Conservation (phyloP, 2,113 vertebrate genomes). For the Salvelinus namaycush region DNA sequence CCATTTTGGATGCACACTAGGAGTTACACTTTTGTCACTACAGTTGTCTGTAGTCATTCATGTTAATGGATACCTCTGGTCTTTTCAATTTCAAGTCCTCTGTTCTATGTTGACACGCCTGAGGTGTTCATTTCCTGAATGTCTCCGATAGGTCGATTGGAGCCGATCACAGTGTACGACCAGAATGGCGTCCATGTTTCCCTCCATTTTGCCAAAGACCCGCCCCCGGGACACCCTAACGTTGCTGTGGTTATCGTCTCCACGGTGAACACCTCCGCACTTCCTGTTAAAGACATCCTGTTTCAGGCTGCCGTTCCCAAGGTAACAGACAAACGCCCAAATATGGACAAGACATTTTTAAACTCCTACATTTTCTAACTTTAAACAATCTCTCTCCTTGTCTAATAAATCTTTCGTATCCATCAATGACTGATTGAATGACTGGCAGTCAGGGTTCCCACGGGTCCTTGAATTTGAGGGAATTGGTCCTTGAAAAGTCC, state of each 20-base stretch:
- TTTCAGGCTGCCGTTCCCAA: conserved; percentile 88
- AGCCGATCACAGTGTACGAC: conserved; percentile 77
- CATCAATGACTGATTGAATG: background rate
- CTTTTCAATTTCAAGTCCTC: no score
- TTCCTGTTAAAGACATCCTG: conserved; percentile 73
- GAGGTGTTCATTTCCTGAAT: background rate
- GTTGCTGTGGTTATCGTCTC: conserved; percentile 83
- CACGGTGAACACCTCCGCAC: conserved; percentile 82
- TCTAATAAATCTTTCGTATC: background rate
- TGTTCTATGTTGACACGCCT: no score
- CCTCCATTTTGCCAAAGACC: conserved; percentile 81
- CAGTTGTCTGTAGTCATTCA: no score
- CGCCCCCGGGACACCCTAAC: conserved; percentile 61
- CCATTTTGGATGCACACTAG: no score
- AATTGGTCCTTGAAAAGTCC: no score
- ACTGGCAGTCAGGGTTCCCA: no score
- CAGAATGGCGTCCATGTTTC: conserved; percentile 78
- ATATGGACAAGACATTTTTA: background rate
- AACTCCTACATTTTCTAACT: background rate
- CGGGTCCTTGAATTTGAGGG: no score
- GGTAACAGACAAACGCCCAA: conserved; percentile 67
- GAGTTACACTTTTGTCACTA: no score
- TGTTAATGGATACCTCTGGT: no score
- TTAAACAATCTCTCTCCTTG: background rate
- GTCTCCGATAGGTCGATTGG: conserved; percentile 71